Base-by-base conservation (phyloP, 2,888 invertebrate species). In the Ryuthela nishihirai region DNA sequence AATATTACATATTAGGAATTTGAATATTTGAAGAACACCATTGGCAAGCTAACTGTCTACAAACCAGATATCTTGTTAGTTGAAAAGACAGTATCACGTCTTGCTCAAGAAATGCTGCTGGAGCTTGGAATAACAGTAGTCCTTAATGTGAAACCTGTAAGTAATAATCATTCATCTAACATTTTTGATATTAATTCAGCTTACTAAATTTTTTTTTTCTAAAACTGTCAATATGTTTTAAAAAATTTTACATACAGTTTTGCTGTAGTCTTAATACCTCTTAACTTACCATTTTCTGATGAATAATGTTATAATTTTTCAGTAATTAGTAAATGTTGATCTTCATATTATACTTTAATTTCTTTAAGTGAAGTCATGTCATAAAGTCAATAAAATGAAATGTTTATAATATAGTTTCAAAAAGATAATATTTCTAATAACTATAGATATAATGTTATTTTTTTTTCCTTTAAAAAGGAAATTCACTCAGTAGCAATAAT, bases 11-110 rank as follows among this genome's bases (percentile, higher is more conserved):
- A 63, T 23, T 67, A 86, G 84, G 93, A 93, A 74, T 84, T 84
- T 67, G 89, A 92, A 72, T 92, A 90, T 74, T 77, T 93, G 26
- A 80, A 84, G 24, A 85, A 91, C 65, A 87, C 89, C 25, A 90
- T 93, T 4, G 85, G 86, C 1, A 83, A 94, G 67, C 89, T 97
- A 44, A 81, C 83, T 25, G 84, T 87, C 15, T 80, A 93, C 54
- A 83, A 84, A 32, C 94, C 98, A 0, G 83, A 88, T 69, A 82
- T 98, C 24, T 85, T 99, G 24, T 76, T 99, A 32, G 94, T 94
- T 0, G 89, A 92, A 70, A 87, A 91, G 65, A 85, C 86, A 44
- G 93, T 92, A 7, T 68, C 87, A 79, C 71, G 80, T 67, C 78
- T 86, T 35, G 97, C 97, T 10, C 92, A 93, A 76, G 89, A 93